A percentile compares a stretch with the other conserved stretches of the same genome.
Evolutionary conservation across 2,113 vertebrate species (phyloP).

Genomic region (Tragelaphus strepsiceros): DNA sequence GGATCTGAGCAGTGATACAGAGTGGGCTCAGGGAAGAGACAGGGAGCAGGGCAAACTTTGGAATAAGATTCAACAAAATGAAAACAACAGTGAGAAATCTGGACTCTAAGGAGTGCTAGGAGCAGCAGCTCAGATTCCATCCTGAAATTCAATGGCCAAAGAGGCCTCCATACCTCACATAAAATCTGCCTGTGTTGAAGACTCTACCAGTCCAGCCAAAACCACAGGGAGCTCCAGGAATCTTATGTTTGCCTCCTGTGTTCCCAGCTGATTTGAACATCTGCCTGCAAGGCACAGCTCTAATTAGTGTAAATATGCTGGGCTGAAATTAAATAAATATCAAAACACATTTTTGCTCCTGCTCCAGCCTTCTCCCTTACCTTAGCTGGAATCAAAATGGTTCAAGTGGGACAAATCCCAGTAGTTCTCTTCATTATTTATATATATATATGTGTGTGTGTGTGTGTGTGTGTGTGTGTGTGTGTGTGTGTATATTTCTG

Average conservation of each 20-base stretch:
- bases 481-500: no score
- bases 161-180: not conserved
- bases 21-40: fast-evolving
- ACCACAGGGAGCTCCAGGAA: constrained; percentile 47
- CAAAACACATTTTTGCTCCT: constrained; percentile 59
- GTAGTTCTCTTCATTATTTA: not conserved
- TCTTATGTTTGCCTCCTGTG: constrained; percentile 52
- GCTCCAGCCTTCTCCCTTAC: constrained; percentile 43
- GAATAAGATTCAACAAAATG: not conserved
- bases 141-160: not conserved
- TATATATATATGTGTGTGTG: no score
- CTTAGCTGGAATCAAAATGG: constrained; percentile 24
- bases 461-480: no score
- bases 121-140: not conserved
- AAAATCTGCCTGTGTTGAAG: fast-evolving
- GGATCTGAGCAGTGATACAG: fast-evolving
- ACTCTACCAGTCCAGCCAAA: not conserved
- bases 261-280: constrained; percentile 55
- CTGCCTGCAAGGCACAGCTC: constrained; percentile 63
- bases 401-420: constrained; percentile 4
- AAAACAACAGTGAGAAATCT: not conserved
- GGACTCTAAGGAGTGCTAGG: fast-evolving
- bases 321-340: constrained; percentile 69
- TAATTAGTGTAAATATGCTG: constrained; percentile 63
- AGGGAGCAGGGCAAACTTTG: not conserved